Conservation (phyloP, 2,888 invertebrate species). For the Agriotes lineatus region DNA sequence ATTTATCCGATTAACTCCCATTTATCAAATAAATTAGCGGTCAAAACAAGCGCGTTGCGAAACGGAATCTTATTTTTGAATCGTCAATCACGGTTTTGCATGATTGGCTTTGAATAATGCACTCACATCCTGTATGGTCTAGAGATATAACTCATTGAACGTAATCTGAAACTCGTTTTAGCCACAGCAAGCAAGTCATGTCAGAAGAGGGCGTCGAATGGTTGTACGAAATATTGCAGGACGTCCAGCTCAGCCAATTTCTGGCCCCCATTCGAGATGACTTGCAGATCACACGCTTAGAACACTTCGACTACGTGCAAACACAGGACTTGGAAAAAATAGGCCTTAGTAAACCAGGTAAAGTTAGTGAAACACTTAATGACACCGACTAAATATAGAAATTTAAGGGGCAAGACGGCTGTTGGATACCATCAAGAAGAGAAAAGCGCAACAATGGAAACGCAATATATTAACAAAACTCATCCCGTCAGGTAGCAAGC, state of each 20-base stretch:
- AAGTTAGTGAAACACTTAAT: background rate
- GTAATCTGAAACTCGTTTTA: too few species aligned
- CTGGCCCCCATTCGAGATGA: constrained; percentile 91
- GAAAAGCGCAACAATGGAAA: constrained; percentile 84
- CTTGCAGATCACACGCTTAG: constrained; percentile 88
- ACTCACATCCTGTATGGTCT: background rate
- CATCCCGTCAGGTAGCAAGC: constrained; percentile 71
- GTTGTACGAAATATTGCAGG: constrained; percentile 87
- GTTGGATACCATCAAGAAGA: constrained; percentile 92
- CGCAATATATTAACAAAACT: constrained; percentile 86
- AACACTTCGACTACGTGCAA: constrained; percentile 98
- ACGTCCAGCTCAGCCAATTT: constrained; percentile 94
- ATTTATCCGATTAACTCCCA: background rate
- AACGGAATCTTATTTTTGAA: background rate
- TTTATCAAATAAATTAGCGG: background rate
- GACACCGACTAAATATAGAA: background rate
- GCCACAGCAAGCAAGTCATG: constrained; percentile 59
- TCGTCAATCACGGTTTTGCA: background rate
- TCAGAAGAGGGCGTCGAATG: constrained; percentile 77
- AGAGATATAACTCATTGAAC: background rate
- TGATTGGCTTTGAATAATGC: constrained; percentile 1
- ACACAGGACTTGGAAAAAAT: constrained; percentile 94
- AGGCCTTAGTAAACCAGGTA: constrained; percentile 93
- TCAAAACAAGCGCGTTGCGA: background rate
- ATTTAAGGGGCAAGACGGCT: constrained; percentile 77